These are phyloP conservation scores for Microtus oregoni DNA, from an alignment of 2,113 vertebrate species.

Conservation along the genomic window DNA sequence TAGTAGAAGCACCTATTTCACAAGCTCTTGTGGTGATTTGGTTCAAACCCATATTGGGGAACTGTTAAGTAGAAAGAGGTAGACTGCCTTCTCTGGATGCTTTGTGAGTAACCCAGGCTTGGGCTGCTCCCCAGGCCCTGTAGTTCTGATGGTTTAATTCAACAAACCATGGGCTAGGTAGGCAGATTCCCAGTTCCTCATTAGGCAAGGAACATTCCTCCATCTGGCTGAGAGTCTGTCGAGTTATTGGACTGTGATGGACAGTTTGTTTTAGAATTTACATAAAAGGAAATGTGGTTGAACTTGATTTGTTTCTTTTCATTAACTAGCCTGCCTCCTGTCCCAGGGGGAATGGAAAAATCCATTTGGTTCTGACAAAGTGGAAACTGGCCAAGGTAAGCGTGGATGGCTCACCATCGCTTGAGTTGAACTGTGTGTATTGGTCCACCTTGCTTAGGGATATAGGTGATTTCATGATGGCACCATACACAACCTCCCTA, in stretches of 20 bases:
- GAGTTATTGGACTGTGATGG: not conserved
- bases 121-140: not conserved
- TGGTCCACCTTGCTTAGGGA: not conserved
- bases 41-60: not conserved
- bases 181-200: slow-evolving; percentile 38
- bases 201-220: slow-evolving; percentile 45
- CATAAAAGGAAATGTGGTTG: not conserved
- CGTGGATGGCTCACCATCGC: not conserved
- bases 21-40: not conserved
- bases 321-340: not conserved
- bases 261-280: not conserved
- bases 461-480: not conserved
- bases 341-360: not conserved
- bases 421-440: too few species aligned
- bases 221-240: slow-evolving; percentile 66
- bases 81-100: not conserved
- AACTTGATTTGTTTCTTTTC: not conserved
- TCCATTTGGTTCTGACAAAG: not conserved
- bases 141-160: not conserved
- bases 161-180: not conserved
- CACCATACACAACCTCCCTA: not conserved
- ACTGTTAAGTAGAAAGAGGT: not conserved
- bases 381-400: not conserved
- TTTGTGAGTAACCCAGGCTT: not conserved
- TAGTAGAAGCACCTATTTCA: not conserved